Percentiles rank a stretch among this genome's conserved stretches.
Conservation (phyloP, 64 coral and sea anemone genomes). For the Stylophora pistillata region DNA sequence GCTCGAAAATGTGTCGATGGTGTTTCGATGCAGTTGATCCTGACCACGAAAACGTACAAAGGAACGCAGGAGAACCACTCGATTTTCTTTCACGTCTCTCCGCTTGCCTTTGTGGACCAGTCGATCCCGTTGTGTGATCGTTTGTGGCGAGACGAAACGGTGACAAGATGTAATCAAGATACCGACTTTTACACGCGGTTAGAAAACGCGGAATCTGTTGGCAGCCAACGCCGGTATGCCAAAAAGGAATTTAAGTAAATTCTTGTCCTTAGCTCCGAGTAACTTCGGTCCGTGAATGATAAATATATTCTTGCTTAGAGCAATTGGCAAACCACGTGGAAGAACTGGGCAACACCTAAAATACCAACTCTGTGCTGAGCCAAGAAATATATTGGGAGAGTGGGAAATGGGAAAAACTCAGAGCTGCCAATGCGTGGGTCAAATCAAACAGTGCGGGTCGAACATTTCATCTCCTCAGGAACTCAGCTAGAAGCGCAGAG, state of each 20-base stretch:
- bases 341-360: too few species aligned
- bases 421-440: too few species aligned
- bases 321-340: too few species aligned
- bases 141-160: neutral
- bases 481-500: too few species aligned
- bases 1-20: neutral
- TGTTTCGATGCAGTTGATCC: neutral
- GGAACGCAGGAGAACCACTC: neutral
- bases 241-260: slow-evolving; percentile 2
- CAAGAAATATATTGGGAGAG: too few species aligned
- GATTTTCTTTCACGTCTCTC: neutral
- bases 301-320: too few species aligned
- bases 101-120: neutral
- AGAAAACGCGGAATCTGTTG: neutral
- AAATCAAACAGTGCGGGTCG: too few species aligned
- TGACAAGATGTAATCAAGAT: neutral
- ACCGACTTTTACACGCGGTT: neutral
- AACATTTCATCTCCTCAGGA: too few species aligned
- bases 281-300: too few species aligned
- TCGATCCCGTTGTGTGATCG: neutral
- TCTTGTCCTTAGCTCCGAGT: neutral
- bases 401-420: too few species aligned
- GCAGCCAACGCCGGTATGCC: neutral
- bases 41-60: neutral
- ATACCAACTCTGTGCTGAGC: too few species aligned